Conservation (phyloP, 2,113 vertebrate genomes). For the Ia io region DNA sequence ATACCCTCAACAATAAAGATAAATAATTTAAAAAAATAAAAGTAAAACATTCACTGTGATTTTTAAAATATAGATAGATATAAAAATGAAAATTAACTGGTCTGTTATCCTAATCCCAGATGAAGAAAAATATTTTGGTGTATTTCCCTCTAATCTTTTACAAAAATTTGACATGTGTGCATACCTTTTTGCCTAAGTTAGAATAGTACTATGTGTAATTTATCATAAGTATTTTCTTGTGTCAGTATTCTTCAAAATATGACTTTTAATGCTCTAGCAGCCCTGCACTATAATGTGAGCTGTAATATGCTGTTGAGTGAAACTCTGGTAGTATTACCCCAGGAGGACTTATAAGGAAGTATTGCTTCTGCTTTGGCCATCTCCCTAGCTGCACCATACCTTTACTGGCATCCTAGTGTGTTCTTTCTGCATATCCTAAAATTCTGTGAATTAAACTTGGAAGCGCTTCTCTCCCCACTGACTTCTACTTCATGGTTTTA, state of each 20-base stretch:
- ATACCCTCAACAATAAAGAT: too few species aligned
- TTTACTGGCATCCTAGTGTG: background rate
- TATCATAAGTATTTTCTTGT: background rate
- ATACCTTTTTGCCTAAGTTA: background rate
- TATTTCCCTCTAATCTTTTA: constrained; percentile 1
- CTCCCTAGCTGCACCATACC: background rate
- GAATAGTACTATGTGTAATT: background rate
- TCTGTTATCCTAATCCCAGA: background rate
- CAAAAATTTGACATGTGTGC: background rate
- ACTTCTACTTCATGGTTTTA: constrained; percentile 23
- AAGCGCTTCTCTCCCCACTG: background rate
- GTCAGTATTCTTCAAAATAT: constrained; percentile 3
- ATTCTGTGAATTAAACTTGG: background rate
- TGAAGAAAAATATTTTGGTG: background rate
- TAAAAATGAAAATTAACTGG: background rate
- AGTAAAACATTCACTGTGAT: background rate
- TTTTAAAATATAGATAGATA: background rate
- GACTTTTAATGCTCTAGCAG: background rate
- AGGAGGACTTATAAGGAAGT: background rate
- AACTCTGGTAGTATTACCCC: background rate
- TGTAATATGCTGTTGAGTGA: background rate
- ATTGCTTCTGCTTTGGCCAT: background rate
- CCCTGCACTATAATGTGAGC: background rate
- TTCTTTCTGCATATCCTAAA: background rate
- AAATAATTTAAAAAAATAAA: background rate